Evolutionary conservation across 1,140 invertebrate species (phyloP).

Genomic region (Eubasilissa regina): DNA sequence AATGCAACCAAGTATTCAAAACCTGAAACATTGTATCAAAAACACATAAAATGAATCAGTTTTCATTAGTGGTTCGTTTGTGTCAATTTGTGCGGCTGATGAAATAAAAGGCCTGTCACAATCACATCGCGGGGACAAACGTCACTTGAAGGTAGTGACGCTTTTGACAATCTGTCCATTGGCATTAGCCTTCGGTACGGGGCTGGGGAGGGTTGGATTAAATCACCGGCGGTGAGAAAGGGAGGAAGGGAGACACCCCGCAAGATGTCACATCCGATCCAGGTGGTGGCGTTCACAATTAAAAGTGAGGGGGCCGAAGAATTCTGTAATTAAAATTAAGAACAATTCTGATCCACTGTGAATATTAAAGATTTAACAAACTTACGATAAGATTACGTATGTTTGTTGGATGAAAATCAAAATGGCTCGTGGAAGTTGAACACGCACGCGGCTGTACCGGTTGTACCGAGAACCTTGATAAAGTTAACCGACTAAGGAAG

Average conservation of each 20-base stretch:
- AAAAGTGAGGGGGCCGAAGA: conserved; percentile 13
- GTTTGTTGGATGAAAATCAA: neutral
- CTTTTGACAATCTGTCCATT: conserved; percentile 34
- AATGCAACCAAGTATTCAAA: conserved; percentile 17
- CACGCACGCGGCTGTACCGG: neutral
- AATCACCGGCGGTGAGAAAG: conserved; percentile 6
- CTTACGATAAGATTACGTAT: neutral
- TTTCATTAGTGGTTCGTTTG: neutral
- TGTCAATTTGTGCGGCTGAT: conserved; percentile 9
- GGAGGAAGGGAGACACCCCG: neutral
- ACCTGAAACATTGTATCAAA: too few relatives aligned
- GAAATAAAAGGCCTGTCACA: conserved; percentile 6
- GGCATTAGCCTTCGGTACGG: conserved; percentile 6
- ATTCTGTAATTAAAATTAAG: neutral
- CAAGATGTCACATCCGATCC: conserved; percentile 42
- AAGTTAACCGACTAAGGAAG: conserved; percentile 14
- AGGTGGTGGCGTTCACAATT: conserved; percentile 43
- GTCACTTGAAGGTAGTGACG: neutral
- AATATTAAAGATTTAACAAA: neutral
- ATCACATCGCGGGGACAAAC: neutral
- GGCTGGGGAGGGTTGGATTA: conserved; percentile 24
- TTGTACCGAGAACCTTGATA: conserved; percentile 10
- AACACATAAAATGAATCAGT: neutral
- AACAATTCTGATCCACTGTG: neutral
- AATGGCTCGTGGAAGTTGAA: neutral